Conservation (phyloP, 2,888 invertebrate species). For the Lepidochitona cinerea region DNA sequence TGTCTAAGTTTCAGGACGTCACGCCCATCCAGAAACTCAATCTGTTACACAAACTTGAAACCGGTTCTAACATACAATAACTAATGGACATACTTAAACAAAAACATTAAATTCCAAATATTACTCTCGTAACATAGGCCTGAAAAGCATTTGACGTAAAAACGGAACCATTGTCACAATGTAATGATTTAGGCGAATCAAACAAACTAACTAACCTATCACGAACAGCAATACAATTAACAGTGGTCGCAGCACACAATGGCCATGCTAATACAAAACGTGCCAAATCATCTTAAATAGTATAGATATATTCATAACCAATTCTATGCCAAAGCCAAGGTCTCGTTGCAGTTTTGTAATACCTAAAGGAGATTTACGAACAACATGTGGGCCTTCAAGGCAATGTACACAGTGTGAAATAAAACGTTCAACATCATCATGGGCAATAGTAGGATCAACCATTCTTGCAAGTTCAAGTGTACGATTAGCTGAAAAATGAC, state of each 20-base stretch:
- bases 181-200: neutral
- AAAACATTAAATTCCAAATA: too few relatives aligned
- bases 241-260: neutral
- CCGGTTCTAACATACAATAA: too few relatives aligned
- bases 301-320: neutral
- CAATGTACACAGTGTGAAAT: neutral
- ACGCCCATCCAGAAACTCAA: too few relatives aligned
- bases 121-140: too few relatives aligned
- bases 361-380: neutral
- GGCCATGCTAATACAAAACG: neutral
- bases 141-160: neutral
- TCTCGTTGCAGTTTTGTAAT: neutral
- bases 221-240: neutral
- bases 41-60: too few relatives aligned
- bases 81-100: too few relatives aligned
- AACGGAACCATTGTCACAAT: neutral
- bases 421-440: neutral
- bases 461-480: neutral
- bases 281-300: neutral
- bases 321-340: neutral
- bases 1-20: too few relatives aligned
- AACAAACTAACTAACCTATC: neutral
- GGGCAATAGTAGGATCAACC: neutral
- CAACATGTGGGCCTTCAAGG: neutral
- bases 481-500: neutral